These are phyloP conservation scores for Drosophila rellima DNA, from an alignment of 2,888 invertebrate species.

Conservation along the genomic window DNA sequence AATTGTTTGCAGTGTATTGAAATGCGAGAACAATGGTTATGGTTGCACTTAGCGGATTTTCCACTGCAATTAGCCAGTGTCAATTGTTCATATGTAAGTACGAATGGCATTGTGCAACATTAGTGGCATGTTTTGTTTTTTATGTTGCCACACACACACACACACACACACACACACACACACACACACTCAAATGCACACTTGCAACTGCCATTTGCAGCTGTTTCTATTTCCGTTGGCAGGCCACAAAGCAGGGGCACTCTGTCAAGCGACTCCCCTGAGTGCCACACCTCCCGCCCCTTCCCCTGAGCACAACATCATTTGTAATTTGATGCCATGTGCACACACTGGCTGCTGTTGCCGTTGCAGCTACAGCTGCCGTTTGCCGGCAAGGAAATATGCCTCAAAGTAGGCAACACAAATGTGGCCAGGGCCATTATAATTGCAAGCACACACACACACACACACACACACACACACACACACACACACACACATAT, in stretches of 20 bases:
- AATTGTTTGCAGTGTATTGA: conserved; percentile 33
- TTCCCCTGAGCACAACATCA: conserved; percentile 49
- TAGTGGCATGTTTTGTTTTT: conserved; percentile 65
- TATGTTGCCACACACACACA: conserved; percentile 27
- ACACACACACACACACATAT: conserved; percentile 11
- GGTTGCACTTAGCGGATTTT: conserved; percentile 66
- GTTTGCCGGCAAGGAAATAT: conserved; percentile 59
- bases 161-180: conserved; percentile 8
- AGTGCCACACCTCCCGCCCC: conserved; percentile 1
- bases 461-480: conserved; percentile 13
- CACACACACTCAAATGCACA: conserved; percentile 20
- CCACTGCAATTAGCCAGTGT: conserved; percentile 74
- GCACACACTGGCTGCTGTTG: conserved; percentile 25
- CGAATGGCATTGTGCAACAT: conserved; percentile 54
- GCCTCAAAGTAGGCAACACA: conserved; percentile 76
- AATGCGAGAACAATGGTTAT: conserved; percentile 46
- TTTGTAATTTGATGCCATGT: conserved; percentile 73
- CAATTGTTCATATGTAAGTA: conserved; percentile 56
- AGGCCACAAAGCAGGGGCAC: conserved; percentile 59
- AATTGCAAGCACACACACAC: conserved; percentile 50
- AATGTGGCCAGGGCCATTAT: conserved; percentile 74
- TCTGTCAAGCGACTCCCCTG: conserved; percentile 19
- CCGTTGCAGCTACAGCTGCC: conserved; percentile 31
- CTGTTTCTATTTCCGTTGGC: conserved; percentile 75
- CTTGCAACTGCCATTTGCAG: conserved; percentile 68